Percentiles rank a stretch among this genome's conserved stretches.
Conservation (phyloP, 2,113 vertebrate species). For the Leptocoma aspasia region DNA sequence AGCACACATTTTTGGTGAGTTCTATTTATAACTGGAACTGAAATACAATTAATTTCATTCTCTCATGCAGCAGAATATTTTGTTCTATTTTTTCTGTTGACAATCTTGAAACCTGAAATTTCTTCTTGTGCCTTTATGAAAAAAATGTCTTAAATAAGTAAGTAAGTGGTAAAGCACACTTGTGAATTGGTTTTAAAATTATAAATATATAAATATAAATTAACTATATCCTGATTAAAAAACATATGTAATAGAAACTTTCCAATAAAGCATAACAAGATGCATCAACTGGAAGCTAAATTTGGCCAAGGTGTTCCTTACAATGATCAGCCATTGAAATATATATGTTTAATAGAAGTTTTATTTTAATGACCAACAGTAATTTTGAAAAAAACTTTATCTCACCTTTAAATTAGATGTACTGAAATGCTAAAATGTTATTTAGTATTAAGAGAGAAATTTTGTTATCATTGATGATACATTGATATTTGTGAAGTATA, state of each 20-base stretch:
- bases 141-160: background rate
- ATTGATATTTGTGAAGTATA: background rate
- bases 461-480: background rate
- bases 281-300: background rate
- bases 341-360: background rate
- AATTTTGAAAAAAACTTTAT: background rate
- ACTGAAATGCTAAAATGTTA: background rate
- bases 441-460: background rate
- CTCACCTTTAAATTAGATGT: background rate
- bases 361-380: background rate
- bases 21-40: background rate
- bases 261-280: background rate
- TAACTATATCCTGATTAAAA: background rate
- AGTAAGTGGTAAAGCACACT: background rate
- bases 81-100: background rate
- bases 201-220: background rate
- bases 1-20: background rate
- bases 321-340: background rate
- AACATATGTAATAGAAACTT: background rate
- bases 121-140: background rate
- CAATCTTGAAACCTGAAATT: background rate
- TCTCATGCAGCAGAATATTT: background rate
- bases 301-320: background rate
- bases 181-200: background rate
- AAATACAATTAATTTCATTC: background rate